Conservation (phyloP, 1,140 invertebrate species). For the Bombus cullumanus region DNA sequence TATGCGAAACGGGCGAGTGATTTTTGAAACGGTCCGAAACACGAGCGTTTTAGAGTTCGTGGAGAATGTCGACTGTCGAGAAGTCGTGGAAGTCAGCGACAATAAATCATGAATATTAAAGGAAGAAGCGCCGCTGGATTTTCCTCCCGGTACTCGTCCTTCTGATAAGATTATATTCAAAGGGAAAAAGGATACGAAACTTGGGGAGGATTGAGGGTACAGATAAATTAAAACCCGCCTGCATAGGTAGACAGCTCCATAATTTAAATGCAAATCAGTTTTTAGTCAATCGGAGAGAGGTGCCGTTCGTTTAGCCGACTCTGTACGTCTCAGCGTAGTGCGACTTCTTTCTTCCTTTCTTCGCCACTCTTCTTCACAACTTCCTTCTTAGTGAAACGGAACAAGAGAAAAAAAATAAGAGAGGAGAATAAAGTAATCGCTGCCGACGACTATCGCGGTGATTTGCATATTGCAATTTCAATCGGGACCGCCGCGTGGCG, state of each 20-base stretch:
- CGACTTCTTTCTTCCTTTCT: slow-evolving; percentile 52
- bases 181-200: slow-evolving; percentile 57
- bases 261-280: slow-evolving; percentile 72
- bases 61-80: not conserved
- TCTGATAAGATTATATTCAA: slow-evolving; percentile 70
- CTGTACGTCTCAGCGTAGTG: slow-evolving; percentile 9
- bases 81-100: slow-evolving; percentile 53
- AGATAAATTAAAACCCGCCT: slow-evolving; percentile 66
- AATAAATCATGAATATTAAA: slow-evolving; percentile 72
- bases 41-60: not conserved
- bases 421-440: slow-evolving; percentile 15
- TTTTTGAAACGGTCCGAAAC: not conserved
- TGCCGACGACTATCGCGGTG: not conserved
- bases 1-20: not conserved
- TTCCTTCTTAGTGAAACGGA: slow-evolving; percentile 3
- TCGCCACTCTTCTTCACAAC: not conserved
- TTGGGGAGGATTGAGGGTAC: slow-evolving; percentile 59
- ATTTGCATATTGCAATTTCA: slow-evolving; percentile 44
- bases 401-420: not conserved
- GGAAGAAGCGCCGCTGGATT: slow-evolving; percentile 44
- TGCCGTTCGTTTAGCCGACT: slow-evolving; percentile 57
- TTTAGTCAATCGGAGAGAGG: slow-evolving; percentile 64
- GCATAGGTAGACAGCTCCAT: slow-evolving; percentile 63
- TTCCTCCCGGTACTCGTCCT: slow-evolving; percentile 32
- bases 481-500: not conserved